Base-by-base conservation (phyloP, 2,888 invertebrate genomes). In the Macrophya alboannulata region DNA sequence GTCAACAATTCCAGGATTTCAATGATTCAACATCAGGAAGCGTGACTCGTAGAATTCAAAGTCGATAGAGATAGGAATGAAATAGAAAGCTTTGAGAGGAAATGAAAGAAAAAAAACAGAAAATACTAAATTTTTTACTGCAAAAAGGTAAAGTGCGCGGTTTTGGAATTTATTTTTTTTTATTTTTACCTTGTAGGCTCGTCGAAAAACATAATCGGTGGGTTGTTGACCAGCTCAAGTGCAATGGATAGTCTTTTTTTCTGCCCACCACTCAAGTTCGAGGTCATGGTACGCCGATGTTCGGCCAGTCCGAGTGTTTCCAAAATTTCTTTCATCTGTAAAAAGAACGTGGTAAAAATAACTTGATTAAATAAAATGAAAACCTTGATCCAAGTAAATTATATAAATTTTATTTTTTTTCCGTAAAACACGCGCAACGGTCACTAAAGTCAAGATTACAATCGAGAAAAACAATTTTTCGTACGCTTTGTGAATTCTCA, bases 121-220 rank as follows among this genome's bases (percentile, higher is more conserved):
- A 48, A 48, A 31, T 31, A n/a, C n/a, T n/a, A 31, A 31, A 31
- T 31, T 31, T 31, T 55, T 55, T n/a, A 55, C 9, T 12, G 4
- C 6, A 62, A 15, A 25, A 12, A 17, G 37, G 68, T 25, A 37
- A 68, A 68, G 21, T 21, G 25, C 4, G 25, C 37, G 15, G 15
- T 17, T 6, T 25, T 21, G 0, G 1, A 62, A 17, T 62, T 4
- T 25, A 4, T 21, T 25, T 62, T 62, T 4, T 2, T 62, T 17
- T 15, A 37, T 45, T 68, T n/a, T 90, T 90, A 96, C 96, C 96
- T 96, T 62, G 99, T 99, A 0, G 99, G 99, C 94, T 99, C 99
- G 93, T 99, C 99, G 93, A 99, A 99, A 94, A 99, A 99, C 98
- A 99, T 99, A 87, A 99, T 97, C 0, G 99, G 99, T 12, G 99